A percentile compares a stretch with the other conserved stretches of the same genome.
phyloP scores from a whole-genome alignment of 2,797 vertebrate genomes.

The Neosilurus hyrtlii region DNA sequence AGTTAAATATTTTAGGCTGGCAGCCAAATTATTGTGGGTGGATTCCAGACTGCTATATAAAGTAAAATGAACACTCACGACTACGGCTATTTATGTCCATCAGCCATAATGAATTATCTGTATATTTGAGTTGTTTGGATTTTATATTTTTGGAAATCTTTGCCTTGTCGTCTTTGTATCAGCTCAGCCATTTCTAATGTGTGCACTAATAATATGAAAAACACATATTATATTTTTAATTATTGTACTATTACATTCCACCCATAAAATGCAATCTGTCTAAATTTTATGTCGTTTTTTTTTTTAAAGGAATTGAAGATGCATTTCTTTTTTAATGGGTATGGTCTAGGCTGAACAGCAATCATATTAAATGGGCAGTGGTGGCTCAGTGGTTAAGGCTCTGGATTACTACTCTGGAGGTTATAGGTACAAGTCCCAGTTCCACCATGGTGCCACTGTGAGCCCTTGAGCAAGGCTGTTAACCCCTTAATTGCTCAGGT shows the following conservation, averaged over 20 bases:
- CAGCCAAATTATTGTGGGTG: conserved; percentile 5
- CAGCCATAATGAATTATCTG: not conserved
- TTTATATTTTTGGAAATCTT: not conserved
- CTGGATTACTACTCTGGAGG: too few relatives aligned
- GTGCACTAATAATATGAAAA: not conserved
- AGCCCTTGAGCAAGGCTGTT: too few relatives aligned
- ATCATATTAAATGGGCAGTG: too few relatives aligned
- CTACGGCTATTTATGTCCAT: not conserved
- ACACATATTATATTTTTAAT: not conserved
- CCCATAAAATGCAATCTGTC: not conserved
- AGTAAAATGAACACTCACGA: not conserved
- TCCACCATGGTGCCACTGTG: too few relatives aligned
- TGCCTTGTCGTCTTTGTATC: not conserved
- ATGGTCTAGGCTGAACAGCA: not conserved
- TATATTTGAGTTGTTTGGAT: not conserved
- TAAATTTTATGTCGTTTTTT: not conserved
- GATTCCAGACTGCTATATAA: not conserved
- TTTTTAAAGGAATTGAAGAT: not conserved
- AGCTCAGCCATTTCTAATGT: not conserved
- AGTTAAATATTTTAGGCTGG: not conserved
- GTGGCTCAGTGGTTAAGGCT: too few relatives aligned
- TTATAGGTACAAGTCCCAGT: too few relatives aligned
- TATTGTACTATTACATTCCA: not conserved
- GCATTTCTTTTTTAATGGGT: not conserved
- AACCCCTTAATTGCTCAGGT: too few relatives aligned